Percentiles rank a stretch among this genome's conserved stretches.
These are phyloP conservation scores for Epirrita christyi DNA, from an alignment of 2,888 invertebrate species.

Conservation along the genomic window DNA sequence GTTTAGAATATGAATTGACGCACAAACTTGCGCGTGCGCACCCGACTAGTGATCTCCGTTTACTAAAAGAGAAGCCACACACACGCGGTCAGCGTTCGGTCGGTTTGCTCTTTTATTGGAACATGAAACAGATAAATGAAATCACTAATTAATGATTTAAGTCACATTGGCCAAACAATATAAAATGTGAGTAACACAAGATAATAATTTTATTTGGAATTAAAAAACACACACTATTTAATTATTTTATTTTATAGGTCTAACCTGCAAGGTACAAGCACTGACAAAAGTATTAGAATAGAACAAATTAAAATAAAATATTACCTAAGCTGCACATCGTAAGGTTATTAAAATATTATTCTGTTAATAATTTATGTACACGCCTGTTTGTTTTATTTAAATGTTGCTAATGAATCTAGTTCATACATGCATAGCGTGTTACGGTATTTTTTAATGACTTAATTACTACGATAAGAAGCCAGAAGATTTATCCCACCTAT, in stretches of 20 bases:
- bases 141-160: slow-evolving; percentile 12
- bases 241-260: not conserved
- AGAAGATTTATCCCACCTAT: too few species aligned
- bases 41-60: slow-evolving; percentile 12
- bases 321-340: too few species aligned
- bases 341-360: too few species aligned
- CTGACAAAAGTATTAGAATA: not conserved
- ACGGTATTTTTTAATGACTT: too few species aligned
- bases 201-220: too few species aligned
- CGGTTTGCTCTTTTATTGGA: slow-evolving; percentile 13
- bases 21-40: slow-evolving; percentile 20
- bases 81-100: not conserved
- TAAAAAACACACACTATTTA: not conserved
- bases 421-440: too few species aligned
- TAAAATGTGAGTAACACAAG: not conserved
- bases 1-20: slow-evolving; percentile 7
- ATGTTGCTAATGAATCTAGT: too few species aligned
- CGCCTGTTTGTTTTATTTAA: too few species aligned
- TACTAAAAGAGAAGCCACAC: slow-evolving; percentile 10
- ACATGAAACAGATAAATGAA: not conserved
- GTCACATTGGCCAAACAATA: slow-evolving; percentile 27
- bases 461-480: too few species aligned
- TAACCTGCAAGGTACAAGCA: not conserved
- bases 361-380: too few species aligned
- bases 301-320: too few species aligned